Evolutionary conservation across 2,888 invertebrate species (phyloP).

Genomic region (Tetragonula carbonaria): DNA sequence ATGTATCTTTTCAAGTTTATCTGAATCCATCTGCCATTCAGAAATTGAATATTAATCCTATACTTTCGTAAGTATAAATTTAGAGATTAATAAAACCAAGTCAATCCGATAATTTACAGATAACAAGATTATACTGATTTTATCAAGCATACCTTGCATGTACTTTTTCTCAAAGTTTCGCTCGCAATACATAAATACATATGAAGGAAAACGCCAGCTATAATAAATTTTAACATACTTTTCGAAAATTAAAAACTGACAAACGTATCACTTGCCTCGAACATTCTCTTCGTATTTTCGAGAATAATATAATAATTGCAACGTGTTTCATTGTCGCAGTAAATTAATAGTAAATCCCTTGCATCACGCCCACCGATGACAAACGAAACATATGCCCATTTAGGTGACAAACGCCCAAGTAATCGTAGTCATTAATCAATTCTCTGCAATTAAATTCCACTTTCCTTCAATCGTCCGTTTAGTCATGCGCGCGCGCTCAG

Average conservation of each 20-base stretch:
- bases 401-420: neutral
- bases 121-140: no score
- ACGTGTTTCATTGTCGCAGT: neutral
- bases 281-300: neutral
- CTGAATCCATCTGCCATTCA: no score
- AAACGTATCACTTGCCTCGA: neutral
- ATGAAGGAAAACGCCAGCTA: no score
- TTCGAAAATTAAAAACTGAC: neutral
- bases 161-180: no score
- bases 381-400: neutral
- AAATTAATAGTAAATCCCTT: neutral
- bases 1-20: no score
- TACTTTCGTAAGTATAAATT: no score
- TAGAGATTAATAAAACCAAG: no score
- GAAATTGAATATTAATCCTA: no score
- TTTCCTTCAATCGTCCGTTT: conserved; percentile 37
- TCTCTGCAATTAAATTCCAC: conserved; percentile 39
- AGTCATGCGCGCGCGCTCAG: conserved; percentile 7
- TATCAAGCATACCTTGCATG: no score
- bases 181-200: no score
- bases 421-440: conserved; percentile 32
- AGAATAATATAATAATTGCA: neutral
- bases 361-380: neutral
- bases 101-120: no score
- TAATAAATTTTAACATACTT: no score